phyloP scores from a whole-genome alignment of 1,140 invertebrate genomes.

The Mamestra configurata region DNA sequence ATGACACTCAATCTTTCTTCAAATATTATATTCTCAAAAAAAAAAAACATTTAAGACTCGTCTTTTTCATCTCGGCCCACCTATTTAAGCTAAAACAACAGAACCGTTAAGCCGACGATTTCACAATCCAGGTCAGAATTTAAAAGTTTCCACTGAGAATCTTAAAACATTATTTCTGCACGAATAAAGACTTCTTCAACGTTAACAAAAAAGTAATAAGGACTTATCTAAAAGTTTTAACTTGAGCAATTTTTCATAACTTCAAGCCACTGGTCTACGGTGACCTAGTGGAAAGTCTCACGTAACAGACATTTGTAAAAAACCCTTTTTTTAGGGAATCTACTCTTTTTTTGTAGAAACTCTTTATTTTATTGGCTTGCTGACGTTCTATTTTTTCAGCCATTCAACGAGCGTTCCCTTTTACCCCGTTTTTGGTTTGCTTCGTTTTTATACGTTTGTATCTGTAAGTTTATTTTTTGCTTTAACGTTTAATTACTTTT shows the following conservation, averaged over 20 bases:
- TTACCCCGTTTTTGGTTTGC: conserved; percentile 18
- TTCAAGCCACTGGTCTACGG: conserved; percentile 60
- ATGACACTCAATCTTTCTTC: too few relatives aligned
- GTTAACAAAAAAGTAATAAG: conserved; percentile 70
- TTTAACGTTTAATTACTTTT: not conserved
- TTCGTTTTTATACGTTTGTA: not conserved
- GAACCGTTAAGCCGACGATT: conserved; percentile 25
- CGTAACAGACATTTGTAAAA: conserved; percentile 57
- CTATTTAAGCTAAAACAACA: conserved; percentile 15
- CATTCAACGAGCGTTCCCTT: conserved; percentile 36
- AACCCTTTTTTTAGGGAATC: conserved; percentile 49
- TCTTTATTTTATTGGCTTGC: conserved; percentile 49
- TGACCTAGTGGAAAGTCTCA: conserved; percentile 66
- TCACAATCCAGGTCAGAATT: conserved; percentile 16
- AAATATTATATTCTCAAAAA: not conserved
- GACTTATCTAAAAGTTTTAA: conserved; percentile 72
- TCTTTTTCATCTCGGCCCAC: not conserved
- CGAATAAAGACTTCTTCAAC: conserved; percentile 57
- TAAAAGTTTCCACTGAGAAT: conserved; percentile 27
- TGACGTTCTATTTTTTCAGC: conserved; percentile 45
- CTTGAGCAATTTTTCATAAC: conserved; percentile 76
- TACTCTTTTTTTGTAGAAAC: conserved; percentile 45
- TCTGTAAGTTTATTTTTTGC: not conserved
- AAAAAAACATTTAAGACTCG: too few relatives aligned
- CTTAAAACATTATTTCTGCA: conserved; percentile 66